Evolutionary conservation across 2,113 vertebrate species (phyloP).

Genomic region (Chionodraco myersi): DNA sequence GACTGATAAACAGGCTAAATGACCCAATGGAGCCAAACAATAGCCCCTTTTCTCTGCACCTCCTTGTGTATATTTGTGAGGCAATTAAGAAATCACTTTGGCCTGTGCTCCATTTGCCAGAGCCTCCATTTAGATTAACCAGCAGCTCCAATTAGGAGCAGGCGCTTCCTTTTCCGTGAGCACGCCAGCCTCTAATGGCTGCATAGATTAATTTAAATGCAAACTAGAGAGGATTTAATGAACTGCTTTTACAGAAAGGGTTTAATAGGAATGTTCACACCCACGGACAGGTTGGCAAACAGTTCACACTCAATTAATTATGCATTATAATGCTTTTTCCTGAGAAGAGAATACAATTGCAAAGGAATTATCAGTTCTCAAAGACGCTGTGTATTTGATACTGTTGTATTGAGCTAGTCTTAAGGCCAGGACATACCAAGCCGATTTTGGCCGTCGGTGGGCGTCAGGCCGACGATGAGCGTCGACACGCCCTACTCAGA

Average conservation of each 20-base stretch:
- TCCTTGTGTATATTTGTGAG: conserved; percentile 65
- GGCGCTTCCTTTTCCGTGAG: conserved; percentile 72
- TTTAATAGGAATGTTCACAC: conserved; percentile 82
- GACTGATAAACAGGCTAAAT: conserved; percentile 51
- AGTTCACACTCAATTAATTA: conserved; percentile 79
- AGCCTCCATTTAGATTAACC: conserved; percentile 83
- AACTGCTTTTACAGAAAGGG: conserved; percentile 82
- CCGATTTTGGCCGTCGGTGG: too few species aligned
- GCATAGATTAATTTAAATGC: conserved; percentile 85
- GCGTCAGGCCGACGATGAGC: too few species aligned
- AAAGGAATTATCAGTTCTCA: conserved; percentile 2
- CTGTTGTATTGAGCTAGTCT: conserved; percentile 18
- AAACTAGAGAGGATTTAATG: conserved; percentile 86
- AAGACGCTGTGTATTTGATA: conserved; percentile 17
- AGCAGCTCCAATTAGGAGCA: conserved; percentile 79
- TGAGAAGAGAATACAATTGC: conserved; percentile 42
- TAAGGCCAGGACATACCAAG: too few species aligned
- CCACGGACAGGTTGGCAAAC: conserved; percentile 77
- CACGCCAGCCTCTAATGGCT: conserved; percentile 81
- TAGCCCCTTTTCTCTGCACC: conserved; percentile 47
- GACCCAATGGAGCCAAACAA: conserved; percentile 53
- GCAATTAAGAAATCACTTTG: conserved; percentile 83
- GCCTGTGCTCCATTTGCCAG: conserved; percentile 75
- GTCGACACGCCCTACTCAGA: too few species aligned
- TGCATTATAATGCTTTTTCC: conserved; percentile 72